Conservation (phyloP, 2,888 invertebrate genomes). For the Unio delphinus region DNA sequence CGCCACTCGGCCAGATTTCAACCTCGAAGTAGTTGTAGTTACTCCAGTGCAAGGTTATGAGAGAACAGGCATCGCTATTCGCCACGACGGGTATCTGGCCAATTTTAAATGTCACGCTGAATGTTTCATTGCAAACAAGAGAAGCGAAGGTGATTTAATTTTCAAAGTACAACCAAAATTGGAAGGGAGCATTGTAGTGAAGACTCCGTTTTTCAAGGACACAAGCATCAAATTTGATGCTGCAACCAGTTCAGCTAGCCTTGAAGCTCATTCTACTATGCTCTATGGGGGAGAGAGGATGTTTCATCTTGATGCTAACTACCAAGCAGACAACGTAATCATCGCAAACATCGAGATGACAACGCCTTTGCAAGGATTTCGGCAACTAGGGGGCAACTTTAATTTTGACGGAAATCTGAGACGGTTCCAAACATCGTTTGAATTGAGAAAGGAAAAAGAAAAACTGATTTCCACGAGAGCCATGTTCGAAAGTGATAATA, state of each 20-base stretch:
- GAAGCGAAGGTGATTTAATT: conserved; percentile 16
- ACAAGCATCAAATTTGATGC: not conserved
- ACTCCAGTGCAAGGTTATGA: too few relatives aligned
- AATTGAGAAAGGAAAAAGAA: conserved; percentile 6
- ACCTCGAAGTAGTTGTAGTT: too few relatives aligned
- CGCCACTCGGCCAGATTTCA: too few relatives aligned
- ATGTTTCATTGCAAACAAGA: conserved; percentile 6
- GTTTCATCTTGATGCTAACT: too few relatives aligned
- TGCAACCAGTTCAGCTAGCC: too few relatives aligned
- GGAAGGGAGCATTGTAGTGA: conserved; percentile 11
- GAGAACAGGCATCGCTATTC: too few relatives aligned
- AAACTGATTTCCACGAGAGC: not conserved
- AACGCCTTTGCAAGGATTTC: too few relatives aligned
- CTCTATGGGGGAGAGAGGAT: too few relatives aligned
- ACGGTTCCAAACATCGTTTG: conserved; percentile 8
- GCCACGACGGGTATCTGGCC: conserved; percentile 12
- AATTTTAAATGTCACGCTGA: conserved; percentile 22
- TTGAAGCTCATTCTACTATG: too few relatives aligned
- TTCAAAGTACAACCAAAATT: conserved; percentile 13
- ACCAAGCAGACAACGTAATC: too few relatives aligned
- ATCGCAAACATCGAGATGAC: too few relatives aligned
- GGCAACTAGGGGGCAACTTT: conserved; percentile 1
- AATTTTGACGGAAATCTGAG: conserved; percentile 6
- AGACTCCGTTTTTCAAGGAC: conserved; percentile 11
- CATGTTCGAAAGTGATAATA: too few relatives aligned